A percentile compares a stretch with the other conserved stretches of the same genome.
These are phyloP conservation scores for Trichonephila inaurata DNA, from an alignment of 1,140 invertebrate species.

Conservation along the genomic window DNA sequence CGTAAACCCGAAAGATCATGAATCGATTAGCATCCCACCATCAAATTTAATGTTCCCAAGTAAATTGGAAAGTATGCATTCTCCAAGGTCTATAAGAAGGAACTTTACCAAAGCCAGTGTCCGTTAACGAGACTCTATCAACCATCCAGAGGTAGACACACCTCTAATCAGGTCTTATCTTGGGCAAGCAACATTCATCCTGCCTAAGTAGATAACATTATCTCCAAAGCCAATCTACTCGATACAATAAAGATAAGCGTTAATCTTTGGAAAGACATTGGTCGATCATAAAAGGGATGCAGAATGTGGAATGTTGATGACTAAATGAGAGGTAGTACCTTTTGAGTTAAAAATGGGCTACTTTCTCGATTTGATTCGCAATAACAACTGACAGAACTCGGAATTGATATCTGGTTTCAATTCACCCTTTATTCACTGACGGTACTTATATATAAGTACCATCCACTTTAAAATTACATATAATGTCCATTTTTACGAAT, in stretches of 20 bases:
- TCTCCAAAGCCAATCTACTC: neutral
- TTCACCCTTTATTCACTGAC: no score
- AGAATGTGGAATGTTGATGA: no score
- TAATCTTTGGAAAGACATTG: neutral
- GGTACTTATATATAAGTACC: no score
- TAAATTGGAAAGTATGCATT: neutral
- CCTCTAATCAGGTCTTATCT: neutral
- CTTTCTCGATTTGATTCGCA: no score
- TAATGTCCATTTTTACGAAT: no score
- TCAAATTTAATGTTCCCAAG: neutral
- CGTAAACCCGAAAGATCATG: neutral
- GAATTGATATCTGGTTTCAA: no score
- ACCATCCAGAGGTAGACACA: neutral
- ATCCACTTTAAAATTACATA: no score
- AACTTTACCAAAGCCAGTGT: neutral
- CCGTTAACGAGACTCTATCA: neutral
- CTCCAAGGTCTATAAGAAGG: neutral
- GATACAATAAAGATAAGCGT: slow-evolving; percentile 14
- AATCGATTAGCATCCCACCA: neutral
- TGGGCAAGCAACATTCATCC: neutral
- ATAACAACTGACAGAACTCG: no score
- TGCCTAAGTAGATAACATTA: slow-evolving; percentile 6
- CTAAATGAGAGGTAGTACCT: no score
- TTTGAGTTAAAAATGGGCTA: no score
- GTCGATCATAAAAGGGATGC: no score